Evolutionary conservation across 2,888 invertebrate species (phyloP), one percentile per base, ranked within the genome.

Genomic region (Slavum lentiscoides): DNA sequence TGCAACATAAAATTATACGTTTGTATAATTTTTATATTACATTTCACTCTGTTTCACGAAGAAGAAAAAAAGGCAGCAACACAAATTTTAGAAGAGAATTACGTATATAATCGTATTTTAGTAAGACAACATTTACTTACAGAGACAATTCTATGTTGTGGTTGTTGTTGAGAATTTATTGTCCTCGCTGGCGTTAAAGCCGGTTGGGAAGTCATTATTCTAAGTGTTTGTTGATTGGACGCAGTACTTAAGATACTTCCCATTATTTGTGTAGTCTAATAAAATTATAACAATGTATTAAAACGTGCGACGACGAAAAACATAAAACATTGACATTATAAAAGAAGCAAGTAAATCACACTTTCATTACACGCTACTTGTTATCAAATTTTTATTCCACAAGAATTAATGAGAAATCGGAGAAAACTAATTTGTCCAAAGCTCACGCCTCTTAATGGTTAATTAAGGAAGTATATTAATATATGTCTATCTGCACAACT

Each of bases 1-100:
- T 97, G 93, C 86, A 93, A 92, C 85, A 98, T 59, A 58, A 75
- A 67, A 67, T 67, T 49, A 67, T 59, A 59, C 21, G 17, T 4
- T 59, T 59, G 4, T 59, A 59, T 21, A 59, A 55, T 55, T 19
- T 55, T 5, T 55, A 19, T 19, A 55, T 55, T 5, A 55, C 6
- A 55, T 55, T 55, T 55, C 4, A 55, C 4, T 61, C 11, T 13
- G 9, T 21, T 23, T 61, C 21, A 13, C 23, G 61, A 61, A 19
- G 61, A 61, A 19, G 13, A 55, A 19, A 17, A 55, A 19, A 55
- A 19, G 19, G 17, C 19, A 19, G 19, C 6, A 55, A 55, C 3
- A 49, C 37, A 9, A 15, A 21, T 15, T 15, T 39, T 59, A 6
- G 11, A 59, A 43, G 1, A 17, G 2, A 43, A 43, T 61, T 64